Evolutionary conservation across 2,888 invertebrate genomes (phyloP), one percentile per base, ranked within the genome.

Genomic region (Agrotis clavis): DNA sequence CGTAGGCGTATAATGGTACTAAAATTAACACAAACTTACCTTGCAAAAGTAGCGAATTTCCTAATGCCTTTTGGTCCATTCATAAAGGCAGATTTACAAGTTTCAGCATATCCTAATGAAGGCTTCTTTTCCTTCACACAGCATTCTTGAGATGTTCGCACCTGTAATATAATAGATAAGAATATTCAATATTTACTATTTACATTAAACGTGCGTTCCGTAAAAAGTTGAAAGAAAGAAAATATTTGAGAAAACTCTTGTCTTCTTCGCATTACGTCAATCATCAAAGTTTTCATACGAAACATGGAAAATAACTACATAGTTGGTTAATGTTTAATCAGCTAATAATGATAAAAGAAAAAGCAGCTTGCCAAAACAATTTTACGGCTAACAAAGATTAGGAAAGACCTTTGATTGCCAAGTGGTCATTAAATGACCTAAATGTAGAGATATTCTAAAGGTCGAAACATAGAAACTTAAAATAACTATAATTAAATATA

Each of bases 51-150:
- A 19, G 97, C 94, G 82, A 95, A 97, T 51, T 92, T 94, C 66
- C 95, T 91, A 0, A 96, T 81, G 79, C 88, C 87, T 81, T 94
- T 93, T 0, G 97, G 97, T 50, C 97, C 97, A 86, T 97, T 96
- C 48, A 90, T 89, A 85, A 98, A 97, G 3, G 97, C 96, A 41
- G 96, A 93, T 91, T 97, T 97, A 76, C 97, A 97, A 1, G 97
- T 97, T 78, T 97, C 97, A 1, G 97, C 97, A 86, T 97, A 98
- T 64, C 96, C 97, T 74, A 98, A 85, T 30, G 92, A 91, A 0
- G 96, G 96, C 75, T 95, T 95, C 62, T 91, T 89, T 71, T 97
- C 96, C 63, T 97, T 67, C 74, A 92, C 90, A 79, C 96, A 96
- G 85, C 96, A 95, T 50, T 90, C 93, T 61, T 94, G 88, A 16